phyloP scores from a whole-genome alignment of 2,888 invertebrate species.

The Parelbella ahira region DNA sequence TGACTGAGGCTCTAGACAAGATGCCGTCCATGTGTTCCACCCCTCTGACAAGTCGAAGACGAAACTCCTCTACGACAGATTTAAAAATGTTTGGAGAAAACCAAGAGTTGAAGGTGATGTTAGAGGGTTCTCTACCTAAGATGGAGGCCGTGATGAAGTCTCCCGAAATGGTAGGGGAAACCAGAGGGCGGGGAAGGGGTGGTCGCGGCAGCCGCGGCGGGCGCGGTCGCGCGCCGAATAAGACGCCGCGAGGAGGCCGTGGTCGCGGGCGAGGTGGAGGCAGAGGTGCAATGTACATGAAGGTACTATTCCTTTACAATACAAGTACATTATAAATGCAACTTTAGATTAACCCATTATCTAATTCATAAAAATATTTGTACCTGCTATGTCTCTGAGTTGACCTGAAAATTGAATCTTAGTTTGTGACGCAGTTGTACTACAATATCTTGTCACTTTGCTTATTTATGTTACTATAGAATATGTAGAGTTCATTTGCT shows the following conservation, averaged over 20 bases:
- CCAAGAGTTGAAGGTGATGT: conserved; percentile 43
- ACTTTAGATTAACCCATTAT: too few relatives aligned
- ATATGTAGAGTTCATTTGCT: too few relatives aligned
- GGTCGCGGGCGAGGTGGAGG: conserved; percentile 68
- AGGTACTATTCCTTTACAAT: too few relatives aligned
- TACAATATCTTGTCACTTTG: too few relatives aligned
- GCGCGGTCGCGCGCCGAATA: conserved; percentile 43
- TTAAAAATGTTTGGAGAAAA: conserved; percentile 41
- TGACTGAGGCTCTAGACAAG: conserved; percentile 71
- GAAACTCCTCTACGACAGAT: conserved; percentile 41
- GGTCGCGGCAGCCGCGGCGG: conserved; percentile 36
- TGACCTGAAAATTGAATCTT: too few relatives aligned
- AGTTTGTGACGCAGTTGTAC: too few relatives aligned
- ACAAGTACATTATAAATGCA: too few relatives aligned
- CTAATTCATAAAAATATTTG: too few relatives aligned
- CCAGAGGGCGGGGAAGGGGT: conserved; percentile 32
- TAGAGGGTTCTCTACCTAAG: conserved; percentile 40
- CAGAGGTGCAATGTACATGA: conserved; percentile 56
- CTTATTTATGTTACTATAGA: too few relatives aligned
- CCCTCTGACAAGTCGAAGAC: conserved; percentile 55
- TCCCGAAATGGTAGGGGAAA: conserved; percentile 42
- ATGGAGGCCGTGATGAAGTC: conserved; percentile 47
- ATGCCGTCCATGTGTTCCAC: conserved; percentile 57
- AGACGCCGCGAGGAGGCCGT: conserved; percentile 44
- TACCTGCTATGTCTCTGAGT: too few relatives aligned